A percentile compares a stretch with the other conserved stretches of the same genome.
phyloP scores from a whole-genome alignment of 2,797 vertebrate genomes.

The Hemitrygon akajei region DNA sequence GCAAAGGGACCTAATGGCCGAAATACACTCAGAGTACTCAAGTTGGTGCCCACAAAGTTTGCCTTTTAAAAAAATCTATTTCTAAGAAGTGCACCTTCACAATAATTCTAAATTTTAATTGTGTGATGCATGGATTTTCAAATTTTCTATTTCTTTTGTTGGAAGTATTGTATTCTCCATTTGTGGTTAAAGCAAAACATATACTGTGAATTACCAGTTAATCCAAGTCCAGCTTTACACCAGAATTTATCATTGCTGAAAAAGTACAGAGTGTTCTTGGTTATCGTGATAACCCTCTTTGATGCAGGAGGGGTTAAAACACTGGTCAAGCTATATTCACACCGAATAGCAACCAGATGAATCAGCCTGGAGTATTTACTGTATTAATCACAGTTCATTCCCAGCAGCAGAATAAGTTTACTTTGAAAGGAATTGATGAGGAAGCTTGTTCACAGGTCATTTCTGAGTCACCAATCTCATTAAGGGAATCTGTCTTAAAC shows the following conservation, averaged over 20 bases:
- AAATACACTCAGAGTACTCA: background rate
- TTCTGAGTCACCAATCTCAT: background rate
- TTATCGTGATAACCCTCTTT: constrained; percentile 7
- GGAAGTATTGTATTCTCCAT: background rate
- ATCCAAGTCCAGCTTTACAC: background rate
- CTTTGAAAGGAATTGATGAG: constrained; percentile 6
- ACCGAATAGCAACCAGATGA: background rate
- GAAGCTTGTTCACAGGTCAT: no score
- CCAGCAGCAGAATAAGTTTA: background rate
- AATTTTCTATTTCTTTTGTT: background rate
- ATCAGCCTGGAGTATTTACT: no score
- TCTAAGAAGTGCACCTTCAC: background rate
- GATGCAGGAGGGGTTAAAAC: background rate
- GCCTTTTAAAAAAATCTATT: background rate
- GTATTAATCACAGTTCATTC: background rate
- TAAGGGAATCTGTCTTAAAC: no score
- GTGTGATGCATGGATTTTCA: background rate
- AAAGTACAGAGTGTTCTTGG: constrained; percentile 22
- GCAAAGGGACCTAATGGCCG: background rate
- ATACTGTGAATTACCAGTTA: background rate
- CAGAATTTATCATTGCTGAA: constrained; percentile 18
- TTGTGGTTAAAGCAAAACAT: background rate
- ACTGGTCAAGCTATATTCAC: background rate
- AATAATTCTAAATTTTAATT: background rate
- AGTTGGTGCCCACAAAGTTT: background rate